phyloP scores from a whole-genome alignment of 2,113 vertebrate genomes.

The Genyomyrus donnyi region DNA sequence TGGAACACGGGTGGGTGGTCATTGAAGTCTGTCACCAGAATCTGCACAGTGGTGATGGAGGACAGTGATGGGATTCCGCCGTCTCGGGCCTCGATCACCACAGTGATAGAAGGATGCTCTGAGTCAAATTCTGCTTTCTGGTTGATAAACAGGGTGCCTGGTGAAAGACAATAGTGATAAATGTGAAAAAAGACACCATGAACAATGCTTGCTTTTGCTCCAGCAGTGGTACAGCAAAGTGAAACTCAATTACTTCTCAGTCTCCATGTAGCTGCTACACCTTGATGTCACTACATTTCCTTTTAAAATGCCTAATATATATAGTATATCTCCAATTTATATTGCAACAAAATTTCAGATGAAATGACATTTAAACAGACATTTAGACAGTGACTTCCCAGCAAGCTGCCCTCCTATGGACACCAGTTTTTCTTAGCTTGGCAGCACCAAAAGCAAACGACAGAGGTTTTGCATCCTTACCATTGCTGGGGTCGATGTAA shows the following conservation, averaged over 20 bases:
- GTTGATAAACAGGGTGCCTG: conserved; percentile 83
- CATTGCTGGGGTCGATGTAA: conserved; percentile 80
- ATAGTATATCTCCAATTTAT: not conserved
- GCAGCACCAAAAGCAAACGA: not conserved
- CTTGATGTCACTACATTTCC: not conserved
- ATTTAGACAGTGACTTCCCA: not conserved
- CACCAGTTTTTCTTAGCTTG: not conserved
- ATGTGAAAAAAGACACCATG: conserved; percentile 37
- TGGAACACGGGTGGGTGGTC: conserved; percentile 83
- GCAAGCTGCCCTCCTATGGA: not conserved
- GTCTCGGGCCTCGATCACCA: conserved; percentile 82
- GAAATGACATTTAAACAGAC: not conserved
- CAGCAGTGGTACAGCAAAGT: not conserved
- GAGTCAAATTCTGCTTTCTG: conserved; percentile 65
- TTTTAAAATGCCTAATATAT: not conserved
- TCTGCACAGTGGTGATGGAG: conserved; percentile 72
- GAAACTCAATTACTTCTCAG: not conserved
- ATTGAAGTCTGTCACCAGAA: conserved; percentile 84
- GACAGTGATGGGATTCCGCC: conserved; percentile 72
- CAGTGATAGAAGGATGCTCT: conserved; percentile 64
- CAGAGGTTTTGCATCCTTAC: conserved; percentile 46
- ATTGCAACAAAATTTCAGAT: not conserved
- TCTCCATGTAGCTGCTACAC: not conserved
- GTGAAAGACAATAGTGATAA: conserved; percentile 17
- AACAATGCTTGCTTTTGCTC: not conserved